Evolutionary conservation across 2,113 vertebrate genomes (phyloP).

Genomic region (Hipposideros armiger): DNA sequence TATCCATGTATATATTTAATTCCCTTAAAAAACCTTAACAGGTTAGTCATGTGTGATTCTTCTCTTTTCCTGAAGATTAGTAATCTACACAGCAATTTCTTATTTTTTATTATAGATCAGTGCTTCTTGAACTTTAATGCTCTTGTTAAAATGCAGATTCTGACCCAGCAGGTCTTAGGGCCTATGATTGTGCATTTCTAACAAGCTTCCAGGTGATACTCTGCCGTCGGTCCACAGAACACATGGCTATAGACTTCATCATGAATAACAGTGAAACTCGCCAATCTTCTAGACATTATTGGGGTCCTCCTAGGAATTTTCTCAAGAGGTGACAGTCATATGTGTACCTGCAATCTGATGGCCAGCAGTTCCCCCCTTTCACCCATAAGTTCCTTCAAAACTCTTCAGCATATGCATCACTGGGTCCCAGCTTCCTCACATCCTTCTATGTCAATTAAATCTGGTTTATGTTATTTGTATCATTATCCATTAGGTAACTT

Average conservation of each 20-base stretch:
- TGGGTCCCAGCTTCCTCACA: not conserved
- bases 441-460: not conserved
- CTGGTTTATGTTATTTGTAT: not conserved
- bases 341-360: not conserved
- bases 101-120: slow-evolving; percentile 9
- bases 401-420: not conserved
- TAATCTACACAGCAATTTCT: not conserved
- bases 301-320: not conserved
- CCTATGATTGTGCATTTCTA: not conserved
- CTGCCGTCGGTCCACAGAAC: not conserved
- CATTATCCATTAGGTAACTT: not conserved
- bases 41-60: not conserved
- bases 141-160: slow-evolving; percentile 1
- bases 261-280: not conserved
- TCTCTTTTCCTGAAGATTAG: not conserved
- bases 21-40: not conserved
- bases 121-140: slow-evolving; percentile 6
- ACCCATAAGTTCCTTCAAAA: not conserved
- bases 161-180: not conserved
- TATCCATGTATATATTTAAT: not conserved
- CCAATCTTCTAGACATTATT: not conserved
- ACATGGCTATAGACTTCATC: not conserved
- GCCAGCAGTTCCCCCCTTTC: not conserved
- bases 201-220: not conserved
- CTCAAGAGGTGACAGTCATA: not conserved